Base-by-base conservation (phyloP, 2,888 invertebrate species). In the Leptarthrus brevirostris region DNA sequence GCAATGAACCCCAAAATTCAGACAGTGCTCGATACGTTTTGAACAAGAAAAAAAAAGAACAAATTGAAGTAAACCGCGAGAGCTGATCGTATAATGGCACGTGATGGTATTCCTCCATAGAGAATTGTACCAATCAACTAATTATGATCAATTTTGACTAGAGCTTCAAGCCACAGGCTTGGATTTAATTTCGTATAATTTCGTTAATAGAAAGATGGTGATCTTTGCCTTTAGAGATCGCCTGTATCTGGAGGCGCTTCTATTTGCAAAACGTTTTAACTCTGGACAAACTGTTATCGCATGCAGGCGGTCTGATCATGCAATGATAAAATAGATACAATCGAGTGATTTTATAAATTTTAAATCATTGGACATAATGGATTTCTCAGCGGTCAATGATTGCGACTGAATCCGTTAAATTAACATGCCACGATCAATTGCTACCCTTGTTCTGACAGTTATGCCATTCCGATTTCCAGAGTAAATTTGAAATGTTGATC, bases 131-230 rank as follows among this genome's bases (percentile, higher is more conserved):
- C 56, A 56, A 72, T 72, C 72, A 72, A 56, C 72, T 72, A 72
- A 72, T 72, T 72, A 72, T 72, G 56, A 72, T 72, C 54, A 72
- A 53, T 71, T 71, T 71, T 66, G 47, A 22, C 66, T 66, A 44
- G 40, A 54, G 75, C 69, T 66, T 75, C 75, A 73, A 30, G 56
- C 77, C 76, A 77, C 76, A 26, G 66, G 66, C 47, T 49, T 47
- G 20, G 6, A 2, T 10, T 66, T 66, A 66, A 66, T 66, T 66
- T 49, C 26, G 49, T 66, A 18, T 66, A 66, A 66, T 66, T 47
- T 66, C 14, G 36, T 24, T 66, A 47, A 66, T 66, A 66, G 66
- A 66, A 66, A 66, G 44, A 66, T 66, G 66, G 49, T 49, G 47
- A 47, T 66, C 16, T 3, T 47, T 16, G 18, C 5, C n/a, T 47